A percentile compares a stretch with the other conserved stretches of the same genome.
These are phyloP conservation scores for Hoplostethus mediterraneus DNA, from an alignment of 2,797 vertebrate genomes.

Conservation along the genomic window DNA sequence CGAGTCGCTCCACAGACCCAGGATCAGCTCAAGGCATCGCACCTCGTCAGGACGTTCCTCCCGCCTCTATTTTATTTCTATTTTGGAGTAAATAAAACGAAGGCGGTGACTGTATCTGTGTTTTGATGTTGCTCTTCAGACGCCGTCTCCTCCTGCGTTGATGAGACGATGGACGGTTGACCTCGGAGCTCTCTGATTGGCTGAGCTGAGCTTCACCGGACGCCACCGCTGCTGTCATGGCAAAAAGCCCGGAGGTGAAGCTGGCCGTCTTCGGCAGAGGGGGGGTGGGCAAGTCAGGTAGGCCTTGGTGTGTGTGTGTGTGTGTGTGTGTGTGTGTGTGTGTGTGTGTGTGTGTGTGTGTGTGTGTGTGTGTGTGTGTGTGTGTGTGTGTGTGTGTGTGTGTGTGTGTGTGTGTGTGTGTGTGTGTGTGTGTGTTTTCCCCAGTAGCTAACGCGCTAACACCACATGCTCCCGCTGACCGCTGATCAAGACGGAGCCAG, in stretches of 20 bases:
- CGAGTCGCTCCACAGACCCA: too few relatives aligned
- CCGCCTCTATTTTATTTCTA: too few relatives aligned
- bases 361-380: background rate
- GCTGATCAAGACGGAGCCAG: conserved; percentile 58
- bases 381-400: background rate
- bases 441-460: conserved; percentile 50
- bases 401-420: background rate
- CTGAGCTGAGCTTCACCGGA: conserved; percentile 53
- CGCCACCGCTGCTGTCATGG: conserved; percentile 85
- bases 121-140: conserved; percentile 56
- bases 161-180: conserved; percentile 75
- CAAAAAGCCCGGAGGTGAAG: conserved; percentile 96
- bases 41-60: too few relatives aligned
- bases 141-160: conserved; percentile 30
- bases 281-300: conserved; percentile 98
- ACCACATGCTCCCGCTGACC: conserved; percentile 51
- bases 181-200: conserved; percentile 57
- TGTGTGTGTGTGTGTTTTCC: conserved; percentile 23
- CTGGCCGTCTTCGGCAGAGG: conserved; percentile 95
- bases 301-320: background rate
- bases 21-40: too few relatives aligned
- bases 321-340: background rate
- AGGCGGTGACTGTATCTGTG: too few relatives aligned
- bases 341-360: background rate
- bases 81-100: too few relatives aligned